Evolutionary conservation across 2,888 invertebrate species (phyloP), one percentile per base, ranked within the genome.

Genomic region (Microctonus hyperodae): DNA sequence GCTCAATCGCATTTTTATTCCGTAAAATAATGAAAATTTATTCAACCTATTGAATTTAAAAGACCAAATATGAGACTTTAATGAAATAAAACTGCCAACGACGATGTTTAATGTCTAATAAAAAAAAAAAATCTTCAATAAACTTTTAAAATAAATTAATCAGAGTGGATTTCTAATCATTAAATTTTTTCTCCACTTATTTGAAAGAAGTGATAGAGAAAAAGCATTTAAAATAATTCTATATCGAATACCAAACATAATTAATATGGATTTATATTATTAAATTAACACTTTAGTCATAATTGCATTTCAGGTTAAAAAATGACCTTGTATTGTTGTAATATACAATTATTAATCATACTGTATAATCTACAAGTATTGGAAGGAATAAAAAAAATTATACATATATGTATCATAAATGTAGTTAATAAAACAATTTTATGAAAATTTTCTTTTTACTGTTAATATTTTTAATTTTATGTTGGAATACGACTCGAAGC

Each of bases 21-120:
- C 11, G 11, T 11, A 35, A 6, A 10, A 35, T 10, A 11, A n/a
- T n/a, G n/a, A n/a, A n/a, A n/a, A n/a, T n/a, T n/a, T n/a, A n/a
- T n/a, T n/a, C n/a, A n/a, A n/a, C n/a, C n/a, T 35, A 10, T 1
- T 35, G 35, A 35, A 35, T 10, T 9, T 10, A 35, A 4, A 10
- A 35, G 10, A 10, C 35, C 10, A 35, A 35, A 35, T 35, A 35
- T 10, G 10, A 37, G n/a, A 37, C 3, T n/a, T 2, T 11, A n/a
- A 37, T 37, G 37, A n/a, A 37, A n/a, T 37, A 25, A 23, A 28
- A 64, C 25, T 65, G 51, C 20, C 33, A 35, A 64, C 61, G 48
- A 56, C 37, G 25, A 53, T 53, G 13, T 28, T 28, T n/a, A n/a
- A 37, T 37, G n/a, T 13, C 2, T 11, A 11, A 1, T 31, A 11